Percentiles rank a stretch among this genome's conserved stretches.
Conservation (phyloP, 2,888 invertebrate genomes). For the Mesochorus sp. region DNA sequence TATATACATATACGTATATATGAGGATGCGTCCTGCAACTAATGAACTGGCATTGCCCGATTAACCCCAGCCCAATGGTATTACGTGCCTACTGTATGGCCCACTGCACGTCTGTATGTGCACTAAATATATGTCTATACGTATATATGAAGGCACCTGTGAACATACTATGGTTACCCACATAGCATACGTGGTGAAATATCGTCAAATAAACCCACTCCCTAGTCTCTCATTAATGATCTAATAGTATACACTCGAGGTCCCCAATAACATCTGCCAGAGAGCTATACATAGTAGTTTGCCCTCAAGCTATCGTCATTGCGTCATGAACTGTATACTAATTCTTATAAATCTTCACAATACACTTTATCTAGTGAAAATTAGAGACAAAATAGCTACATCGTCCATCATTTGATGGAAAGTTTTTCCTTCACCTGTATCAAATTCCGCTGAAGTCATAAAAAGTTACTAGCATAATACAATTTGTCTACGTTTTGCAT, state of each 20-base stretch:
- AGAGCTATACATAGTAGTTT: neutral
- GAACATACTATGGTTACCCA: constrained; percentile 35
- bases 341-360: no score
- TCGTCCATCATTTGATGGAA: no score
- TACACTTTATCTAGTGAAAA: no score
- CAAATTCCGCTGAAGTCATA: no score
- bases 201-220: neutral
- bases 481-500: no score
- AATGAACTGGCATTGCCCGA: constrained; percentile 80
- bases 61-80: constrained; percentile 76
- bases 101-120: constrained; percentile 61
- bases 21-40: constrained; percentile 72
- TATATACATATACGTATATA: constrained; percentile 10
- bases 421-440: no score
- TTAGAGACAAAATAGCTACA: no score
- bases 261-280: neutral
- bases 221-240: neutral
- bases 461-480: no score
- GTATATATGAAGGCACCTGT: constrained; percentile 54
- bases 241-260: constrained; percentile 8
- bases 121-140: constrained; percentile 50
- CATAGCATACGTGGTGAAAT: constrained; percentile 26
- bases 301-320: neutral
- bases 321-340: no score
- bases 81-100: constrained; percentile 69